These are phyloP conservation scores for Anguilla megastoma DNA, from an alignment of 2,797 vertebrate genomes.

Conservation along the genomic window DNA sequence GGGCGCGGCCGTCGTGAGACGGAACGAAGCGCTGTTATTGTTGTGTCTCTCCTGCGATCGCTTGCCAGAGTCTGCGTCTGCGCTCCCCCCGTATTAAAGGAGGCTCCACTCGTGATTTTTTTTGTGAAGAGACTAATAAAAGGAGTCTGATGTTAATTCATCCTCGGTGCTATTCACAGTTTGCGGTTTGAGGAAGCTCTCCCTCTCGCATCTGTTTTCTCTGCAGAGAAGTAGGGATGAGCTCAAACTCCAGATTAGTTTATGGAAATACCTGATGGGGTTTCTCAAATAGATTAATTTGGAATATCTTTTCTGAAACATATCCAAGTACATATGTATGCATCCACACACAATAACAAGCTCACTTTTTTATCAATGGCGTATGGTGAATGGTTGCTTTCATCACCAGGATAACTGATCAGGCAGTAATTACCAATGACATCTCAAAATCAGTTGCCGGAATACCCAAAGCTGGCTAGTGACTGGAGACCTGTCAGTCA, in stretches of 20 bases:
- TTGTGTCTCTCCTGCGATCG: not conserved
- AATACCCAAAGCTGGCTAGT: not conserved
- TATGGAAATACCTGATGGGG: not conserved
- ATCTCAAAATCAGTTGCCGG: not conserved
- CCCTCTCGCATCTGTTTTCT: not conserved
- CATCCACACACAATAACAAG: not conserved
- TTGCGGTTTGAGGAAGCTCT: not conserved
- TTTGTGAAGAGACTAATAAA: not conserved
- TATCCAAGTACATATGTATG: not conserved
- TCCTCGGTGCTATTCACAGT: not conserved
- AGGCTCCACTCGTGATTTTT: not conserved
- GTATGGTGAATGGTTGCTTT: not conserved
- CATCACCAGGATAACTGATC: not conserved
- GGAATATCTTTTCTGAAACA: not conserved
- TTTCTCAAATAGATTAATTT: not conserved
- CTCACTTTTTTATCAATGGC: not conserved
- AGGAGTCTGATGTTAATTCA: conserved; percentile 5
- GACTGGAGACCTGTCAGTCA: not conserved
- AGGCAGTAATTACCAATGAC: not conserved
- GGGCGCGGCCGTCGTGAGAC: not conserved
- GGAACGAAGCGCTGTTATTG: not conserved
- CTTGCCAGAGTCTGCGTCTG: not conserved
- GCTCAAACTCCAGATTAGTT: not conserved
- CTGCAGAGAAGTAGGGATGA: not conserved
- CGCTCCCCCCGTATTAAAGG: not conserved